Conservation (phyloP, 2,797 vertebrate genomes). For the Kryptolebias ocellatus region DNA sequence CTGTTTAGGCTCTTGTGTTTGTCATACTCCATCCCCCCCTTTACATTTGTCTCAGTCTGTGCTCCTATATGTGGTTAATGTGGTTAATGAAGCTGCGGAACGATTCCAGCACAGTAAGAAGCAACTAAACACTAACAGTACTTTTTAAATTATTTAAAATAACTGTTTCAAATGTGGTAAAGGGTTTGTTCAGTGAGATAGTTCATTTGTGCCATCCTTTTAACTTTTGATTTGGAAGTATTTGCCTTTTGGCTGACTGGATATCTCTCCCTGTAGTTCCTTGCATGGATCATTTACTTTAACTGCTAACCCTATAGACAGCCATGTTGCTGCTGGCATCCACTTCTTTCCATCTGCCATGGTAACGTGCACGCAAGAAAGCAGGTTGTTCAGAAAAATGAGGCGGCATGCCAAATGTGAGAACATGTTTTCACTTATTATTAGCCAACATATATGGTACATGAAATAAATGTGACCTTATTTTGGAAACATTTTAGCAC, state of each 20-base stretch:
- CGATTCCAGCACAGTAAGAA: constrained; percentile 35
- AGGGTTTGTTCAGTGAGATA: not conserved
- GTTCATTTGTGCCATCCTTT: not conserved
- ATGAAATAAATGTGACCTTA: not conserved
- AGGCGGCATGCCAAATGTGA: not conserved
- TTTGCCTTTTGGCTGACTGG: not conserved
- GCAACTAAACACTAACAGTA: constrained; percentile 22
- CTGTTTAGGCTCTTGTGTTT: constrained; percentile 1
- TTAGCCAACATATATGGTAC: not conserved
- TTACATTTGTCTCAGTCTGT: constrained; percentile 33
- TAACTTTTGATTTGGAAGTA: not conserved
- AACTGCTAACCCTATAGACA: not conserved
- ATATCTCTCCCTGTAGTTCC: not conserved
- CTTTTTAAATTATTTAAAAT: not conserved
- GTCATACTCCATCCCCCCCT: constrained; percentile 38
- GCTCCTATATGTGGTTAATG: constrained; percentile 25
- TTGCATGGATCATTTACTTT: constrained; percentile 1
- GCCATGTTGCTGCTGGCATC: not conserved
- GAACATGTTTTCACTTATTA: constrained; percentile 1
- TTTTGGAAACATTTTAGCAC: not conserved
- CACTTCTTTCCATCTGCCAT: not conserved
- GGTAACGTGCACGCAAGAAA: not conserved
- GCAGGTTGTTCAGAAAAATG: not conserved
- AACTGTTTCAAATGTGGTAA: not conserved
- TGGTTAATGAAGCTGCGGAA: constrained; percentile 48